phyloP scores from a whole-genome alignment of 1,140 invertebrate species.

The Papilio polyxenes region DNA sequence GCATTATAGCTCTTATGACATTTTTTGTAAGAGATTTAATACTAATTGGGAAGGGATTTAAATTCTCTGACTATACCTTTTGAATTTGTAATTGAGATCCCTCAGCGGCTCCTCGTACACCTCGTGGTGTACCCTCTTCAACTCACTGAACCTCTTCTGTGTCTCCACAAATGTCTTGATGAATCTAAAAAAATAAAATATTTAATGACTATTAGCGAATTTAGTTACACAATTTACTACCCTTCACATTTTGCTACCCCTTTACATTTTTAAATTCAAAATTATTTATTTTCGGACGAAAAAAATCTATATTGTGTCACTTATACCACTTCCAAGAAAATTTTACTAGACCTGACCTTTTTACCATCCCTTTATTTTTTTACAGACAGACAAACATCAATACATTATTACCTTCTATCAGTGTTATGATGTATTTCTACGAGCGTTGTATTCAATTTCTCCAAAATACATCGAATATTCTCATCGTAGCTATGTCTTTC shows the following conservation, averaged over 20 bases:
- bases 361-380: too few relatives aligned
- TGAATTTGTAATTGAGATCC: not conserved
- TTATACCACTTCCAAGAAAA: too few relatives aligned
- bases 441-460: constrained; percentile 61
- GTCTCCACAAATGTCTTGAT: constrained; percentile 52
- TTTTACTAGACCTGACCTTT: too few relatives aligned
- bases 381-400: too few relatives aligned
- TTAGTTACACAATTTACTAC: too few relatives aligned
- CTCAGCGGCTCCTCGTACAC: constrained; percentile 42
- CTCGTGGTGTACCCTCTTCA: constrained; percentile 41
- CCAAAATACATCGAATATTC: constrained; percentile 50
- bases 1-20: too few relatives aligned
- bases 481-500: constrained; percentile 38
- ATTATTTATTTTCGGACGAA: too few relatives aligned
- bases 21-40: too few relatives aligned
- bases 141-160: constrained; percentile 43
- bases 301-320: too few relatives aligned
- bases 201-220: too few relatives aligned
- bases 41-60: not conserved
- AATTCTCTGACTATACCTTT: not conserved
- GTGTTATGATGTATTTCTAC: constrained; percentile 60
- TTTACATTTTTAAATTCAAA: too few relatives aligned
- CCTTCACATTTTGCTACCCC: not conserved
- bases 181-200: constrained; percentile 49
- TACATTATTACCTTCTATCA: constrained; percentile 54